phyloP scores from a whole-genome alignment of 2,797 vertebrate genomes.

The Peromyscus nudipes region DNA sequence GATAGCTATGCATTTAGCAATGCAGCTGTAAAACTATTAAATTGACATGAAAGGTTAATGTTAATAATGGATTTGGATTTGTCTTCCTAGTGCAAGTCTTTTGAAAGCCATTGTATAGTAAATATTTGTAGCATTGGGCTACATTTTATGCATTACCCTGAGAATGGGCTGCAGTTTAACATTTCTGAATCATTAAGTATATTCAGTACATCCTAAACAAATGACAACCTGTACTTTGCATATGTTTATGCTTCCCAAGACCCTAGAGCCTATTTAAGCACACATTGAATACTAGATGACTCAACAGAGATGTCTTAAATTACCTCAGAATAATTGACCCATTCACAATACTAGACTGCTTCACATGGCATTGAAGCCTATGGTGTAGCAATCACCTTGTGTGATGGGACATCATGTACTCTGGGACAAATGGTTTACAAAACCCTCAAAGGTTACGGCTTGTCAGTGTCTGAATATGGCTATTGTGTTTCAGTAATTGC shows the following conservation, averaged over 20 bases:
- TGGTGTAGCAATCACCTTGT: conserved; percentile 78
- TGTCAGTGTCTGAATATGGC: conserved; percentile 87
- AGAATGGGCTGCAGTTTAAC: not conserved
- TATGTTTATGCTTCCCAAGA: conserved; percentile 26
- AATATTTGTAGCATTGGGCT: not conserved
- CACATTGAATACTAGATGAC: conserved; percentile 42
- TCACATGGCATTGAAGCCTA: conserved; percentile 61
- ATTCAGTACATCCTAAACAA: not conserved
- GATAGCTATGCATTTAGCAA: not conserved
- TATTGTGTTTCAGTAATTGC: conserved; percentile 87
- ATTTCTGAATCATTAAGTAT: conserved; percentile 23
- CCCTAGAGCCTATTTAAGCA: conserved; percentile 76
- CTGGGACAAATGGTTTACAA: conserved; percentile 83
- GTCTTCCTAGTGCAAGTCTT: not conserved
- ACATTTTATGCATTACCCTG: not conserved
- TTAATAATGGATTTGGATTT: not conserved
- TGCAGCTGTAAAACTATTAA: not conserved
- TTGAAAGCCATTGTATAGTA: conserved; percentile 44
- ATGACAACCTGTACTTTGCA: conserved; percentile 32
- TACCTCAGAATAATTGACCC: conserved; percentile 83
- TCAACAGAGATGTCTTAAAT: conserved; percentile 82
- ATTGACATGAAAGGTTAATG: not conserved
- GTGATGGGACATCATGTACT: conserved; percentile 82
- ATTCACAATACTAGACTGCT: conserved; percentile 82
- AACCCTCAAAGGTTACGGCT: conserved; percentile 83